Percentiles rank a stretch among this genome's conserved stretches.
Evolutionary conservation across 2,113 vertebrate species (phyloP).

Genomic region (Agelaius tricolor): DNA sequence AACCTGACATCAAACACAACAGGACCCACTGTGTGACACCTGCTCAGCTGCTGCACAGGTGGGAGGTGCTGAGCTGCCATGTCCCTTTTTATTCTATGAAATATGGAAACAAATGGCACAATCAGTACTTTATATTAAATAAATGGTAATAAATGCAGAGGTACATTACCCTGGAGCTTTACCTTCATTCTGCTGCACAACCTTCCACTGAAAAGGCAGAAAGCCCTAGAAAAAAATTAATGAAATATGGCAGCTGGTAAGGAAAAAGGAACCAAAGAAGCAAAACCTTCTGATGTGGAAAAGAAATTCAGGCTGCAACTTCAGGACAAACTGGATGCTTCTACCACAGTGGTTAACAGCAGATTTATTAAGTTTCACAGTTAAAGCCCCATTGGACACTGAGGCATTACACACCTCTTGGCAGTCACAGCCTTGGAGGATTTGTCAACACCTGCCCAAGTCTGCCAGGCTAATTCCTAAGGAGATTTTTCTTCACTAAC

Average conservation of each 20-base stretch:
- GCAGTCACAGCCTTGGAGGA: background rate
- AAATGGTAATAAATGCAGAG: background rate
- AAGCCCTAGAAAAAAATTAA: background rate
- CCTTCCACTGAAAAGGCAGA: background rate
- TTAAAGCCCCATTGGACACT: background rate
- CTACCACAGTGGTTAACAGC: background rate
- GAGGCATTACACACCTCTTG: background rate
- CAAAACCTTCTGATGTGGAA: background rate
- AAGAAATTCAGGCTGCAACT: background rate
- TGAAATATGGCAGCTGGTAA: background rate
- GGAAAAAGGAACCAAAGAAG: background rate
- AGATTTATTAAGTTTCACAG: background rate
- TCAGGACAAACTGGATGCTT: background rate
- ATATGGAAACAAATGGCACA: background rate
- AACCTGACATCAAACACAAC: background rate
- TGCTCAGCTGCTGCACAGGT: background rate
- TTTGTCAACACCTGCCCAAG: background rate
- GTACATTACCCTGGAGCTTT: background rate
- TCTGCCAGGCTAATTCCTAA: background rate
- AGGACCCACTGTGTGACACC: background rate
- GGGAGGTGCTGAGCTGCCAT: background rate
- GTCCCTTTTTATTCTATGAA: background rate
- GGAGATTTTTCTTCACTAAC: background rate
- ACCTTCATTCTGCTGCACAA: background rate
- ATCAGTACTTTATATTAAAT: background rate